Evolutionary conservation across 1,140 invertebrate species (phyloP).

Genomic region (Diabrotica virgifera): DNA sequence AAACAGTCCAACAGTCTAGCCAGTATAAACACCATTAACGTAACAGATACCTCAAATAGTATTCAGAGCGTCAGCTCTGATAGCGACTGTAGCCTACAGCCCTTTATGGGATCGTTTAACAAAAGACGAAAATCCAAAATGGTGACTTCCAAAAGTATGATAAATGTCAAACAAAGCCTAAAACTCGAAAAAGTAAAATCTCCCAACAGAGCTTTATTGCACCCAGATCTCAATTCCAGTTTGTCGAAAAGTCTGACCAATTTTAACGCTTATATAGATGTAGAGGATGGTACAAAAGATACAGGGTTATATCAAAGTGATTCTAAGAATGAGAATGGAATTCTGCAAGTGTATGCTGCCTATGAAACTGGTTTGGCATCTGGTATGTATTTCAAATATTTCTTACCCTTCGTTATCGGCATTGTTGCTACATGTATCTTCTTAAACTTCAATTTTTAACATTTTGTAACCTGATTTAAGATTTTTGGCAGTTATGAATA

Average conservation of each 20-base stretch:
- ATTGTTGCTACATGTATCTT: no score
- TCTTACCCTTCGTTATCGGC: no score
- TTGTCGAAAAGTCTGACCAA: slow-evolving; percentile 59
- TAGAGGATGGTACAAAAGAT: slow-evolving; percentile 41
- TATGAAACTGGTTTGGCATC: slow-evolving; percentile 90
- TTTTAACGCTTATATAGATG: slow-evolving; percentile 52
- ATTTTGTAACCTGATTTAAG: no score
- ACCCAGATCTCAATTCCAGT: slow-evolving; percentile 44
- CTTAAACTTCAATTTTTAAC: no score
- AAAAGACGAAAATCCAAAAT: slow-evolving; percentile 39
- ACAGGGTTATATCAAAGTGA: neutral
- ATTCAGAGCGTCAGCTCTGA: slow-evolving; percentile 61
- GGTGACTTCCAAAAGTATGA: slow-evolving; percentile 43
- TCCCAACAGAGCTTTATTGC: slow-evolving; percentile 28
- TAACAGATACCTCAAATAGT: slow-evolving; percentile 59
- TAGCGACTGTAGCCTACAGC: slow-evolving; percentile 52
- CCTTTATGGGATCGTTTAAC: slow-evolving; percentile 36
- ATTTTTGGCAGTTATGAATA: no score
- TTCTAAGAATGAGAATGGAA: slow-evolving; percentile 48
- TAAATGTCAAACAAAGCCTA: slow-evolving; percentile 46
- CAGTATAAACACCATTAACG: slow-evolving; percentile 52
- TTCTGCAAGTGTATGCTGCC: slow-evolving; percentile 85
- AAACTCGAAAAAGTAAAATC: slow-evolving; percentile 53
- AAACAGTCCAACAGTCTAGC: slow-evolving; percentile 59
- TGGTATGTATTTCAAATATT: slow-evolving; percentile 50